phyloP scores from a whole-genome alignment of 2,113 vertebrate genomes.

The Poeciliopsis retropinna region DNA sequence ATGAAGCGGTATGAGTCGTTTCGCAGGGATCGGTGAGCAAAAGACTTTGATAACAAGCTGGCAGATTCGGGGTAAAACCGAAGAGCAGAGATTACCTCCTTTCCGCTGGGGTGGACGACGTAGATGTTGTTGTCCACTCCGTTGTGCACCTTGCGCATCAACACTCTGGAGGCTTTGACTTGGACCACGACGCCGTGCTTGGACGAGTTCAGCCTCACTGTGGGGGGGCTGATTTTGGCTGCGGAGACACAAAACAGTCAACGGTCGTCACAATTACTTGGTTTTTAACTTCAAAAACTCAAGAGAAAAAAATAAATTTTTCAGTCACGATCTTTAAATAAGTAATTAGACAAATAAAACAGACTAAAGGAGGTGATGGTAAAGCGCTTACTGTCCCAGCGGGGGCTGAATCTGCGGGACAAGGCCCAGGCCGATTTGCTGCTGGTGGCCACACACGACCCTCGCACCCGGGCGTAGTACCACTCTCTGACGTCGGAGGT shows the following conservation, averaged over 20 bases:
- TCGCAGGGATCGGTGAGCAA: not conserved
- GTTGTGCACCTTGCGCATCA: conserved; percentile 64
- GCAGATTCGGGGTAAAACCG: not conserved
- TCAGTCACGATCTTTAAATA: not conserved
- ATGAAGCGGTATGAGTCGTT: not conserved
- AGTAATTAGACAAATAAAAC: not conserved
- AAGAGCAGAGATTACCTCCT: conserved; percentile 58
- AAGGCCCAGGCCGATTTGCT: conserved; percentile 71
- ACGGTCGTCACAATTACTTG: not conserved
- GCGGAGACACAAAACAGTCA: conserved; percentile 13
- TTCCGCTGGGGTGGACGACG: conserved; percentile 46
- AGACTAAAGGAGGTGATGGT: not conserved
- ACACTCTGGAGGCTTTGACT: conserved; percentile 53
- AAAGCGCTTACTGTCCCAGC: conserved; percentile 77
- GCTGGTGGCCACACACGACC: conserved; percentile 22
- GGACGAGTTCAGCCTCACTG: conserved; percentile 52
- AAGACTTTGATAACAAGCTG: not conserved
- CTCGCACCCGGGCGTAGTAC: conserved; percentile 79
- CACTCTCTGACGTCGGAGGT: conserved; percentile 76
- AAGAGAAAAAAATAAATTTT: too few relatives aligned
- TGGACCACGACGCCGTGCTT: conserved; percentile 66
- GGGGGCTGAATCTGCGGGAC: conserved; percentile 76
- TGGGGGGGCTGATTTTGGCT: conserved; percentile 77
- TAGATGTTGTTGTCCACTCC: conserved; percentile 69
- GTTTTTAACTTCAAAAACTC: not conserved